phyloP scores from a whole-genome alignment of 2,888 invertebrate species.

The Hydriomena furcata region DNA sequence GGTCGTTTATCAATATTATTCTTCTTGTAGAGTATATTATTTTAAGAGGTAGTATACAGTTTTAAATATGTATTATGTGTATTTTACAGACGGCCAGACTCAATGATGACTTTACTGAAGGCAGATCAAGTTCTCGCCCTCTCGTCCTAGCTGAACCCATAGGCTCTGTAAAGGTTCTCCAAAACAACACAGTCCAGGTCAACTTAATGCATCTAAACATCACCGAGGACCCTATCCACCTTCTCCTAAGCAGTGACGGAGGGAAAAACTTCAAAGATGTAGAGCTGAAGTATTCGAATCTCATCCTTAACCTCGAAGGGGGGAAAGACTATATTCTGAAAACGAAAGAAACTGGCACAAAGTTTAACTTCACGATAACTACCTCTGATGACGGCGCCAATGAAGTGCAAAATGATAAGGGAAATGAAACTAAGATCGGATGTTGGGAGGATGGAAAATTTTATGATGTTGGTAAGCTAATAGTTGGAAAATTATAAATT shows the following conservation, averaged over 20 bases:
- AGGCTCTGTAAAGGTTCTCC: constrained; percentile 71
- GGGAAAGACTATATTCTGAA: constrained; percentile 74
- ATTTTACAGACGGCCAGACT: constrained; percentile 40
- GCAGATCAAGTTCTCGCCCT: constrained; percentile 49
- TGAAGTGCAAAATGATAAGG: constrained; percentile 46
- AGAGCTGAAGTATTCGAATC: constrained; percentile 65
- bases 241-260: constrained; percentile 69
- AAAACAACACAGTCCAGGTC: constrained; percentile 77
- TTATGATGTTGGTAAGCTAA: constrained; percentile 69
- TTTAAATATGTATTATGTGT: background rate
- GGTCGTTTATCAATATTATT: no score
- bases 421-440: constrained; percentile 54
- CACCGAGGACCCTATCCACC: constrained; percentile 65
- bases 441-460: constrained; percentile 66
- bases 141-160: constrained; percentile 69
- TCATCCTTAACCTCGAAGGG: constrained; percentile 70
- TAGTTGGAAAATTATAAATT: no score
- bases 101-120: constrained; percentile 45
- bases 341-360: constrained; percentile 75
- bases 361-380: constrained; percentile 75
- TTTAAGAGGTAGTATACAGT: no score
- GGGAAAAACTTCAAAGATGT: constrained; percentile 66
- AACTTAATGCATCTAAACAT: constrained; percentile 68
- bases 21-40: no score
- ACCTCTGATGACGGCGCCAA: constrained; percentile 47